A percentile compares a stretch with the other conserved stretches of the same genome.
These are phyloP conservation scores for Hypanus sabinus DNA, from an alignment of 2,113 vertebrate genomes.

Conservation along the genomic window DNA sequence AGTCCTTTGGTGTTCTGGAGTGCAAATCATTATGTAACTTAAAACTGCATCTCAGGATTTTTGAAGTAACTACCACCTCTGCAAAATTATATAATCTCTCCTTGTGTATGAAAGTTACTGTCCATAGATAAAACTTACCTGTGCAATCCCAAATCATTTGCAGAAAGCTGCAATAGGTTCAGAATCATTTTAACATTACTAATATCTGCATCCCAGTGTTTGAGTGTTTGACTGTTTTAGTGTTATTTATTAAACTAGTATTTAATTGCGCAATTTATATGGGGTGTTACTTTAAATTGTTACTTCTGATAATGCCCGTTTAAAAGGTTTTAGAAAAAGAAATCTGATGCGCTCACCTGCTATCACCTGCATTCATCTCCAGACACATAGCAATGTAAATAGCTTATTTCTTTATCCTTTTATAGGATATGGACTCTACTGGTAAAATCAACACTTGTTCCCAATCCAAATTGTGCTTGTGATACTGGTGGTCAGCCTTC, in stretches of 20 bases:
- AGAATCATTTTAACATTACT: not conserved
- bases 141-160: not conserved
- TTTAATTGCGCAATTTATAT: not conserved
- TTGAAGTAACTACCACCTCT: not conserved
- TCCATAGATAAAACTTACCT: not conserved
- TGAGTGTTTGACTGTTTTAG: not conserved
- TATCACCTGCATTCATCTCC: no score
- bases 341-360: no score
- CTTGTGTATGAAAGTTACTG: not conserved
- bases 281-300: not conserved
- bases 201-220: not conserved
- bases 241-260: no score
- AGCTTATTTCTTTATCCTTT: no score
- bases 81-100: not conserved
- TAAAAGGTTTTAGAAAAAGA: no score
- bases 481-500: no score
- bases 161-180: not conserved
- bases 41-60: not conserved
- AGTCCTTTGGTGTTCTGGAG: not conserved
- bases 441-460: no score
- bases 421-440: no score
- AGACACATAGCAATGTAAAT: no score
- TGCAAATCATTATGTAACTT: not conserved
- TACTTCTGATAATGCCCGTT: not conserved
- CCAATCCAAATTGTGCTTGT: no score